phyloP scores from a whole-genome alignment of 2,113 vertebrate species.

The Balaenoptera acutorostrata region DNA sequence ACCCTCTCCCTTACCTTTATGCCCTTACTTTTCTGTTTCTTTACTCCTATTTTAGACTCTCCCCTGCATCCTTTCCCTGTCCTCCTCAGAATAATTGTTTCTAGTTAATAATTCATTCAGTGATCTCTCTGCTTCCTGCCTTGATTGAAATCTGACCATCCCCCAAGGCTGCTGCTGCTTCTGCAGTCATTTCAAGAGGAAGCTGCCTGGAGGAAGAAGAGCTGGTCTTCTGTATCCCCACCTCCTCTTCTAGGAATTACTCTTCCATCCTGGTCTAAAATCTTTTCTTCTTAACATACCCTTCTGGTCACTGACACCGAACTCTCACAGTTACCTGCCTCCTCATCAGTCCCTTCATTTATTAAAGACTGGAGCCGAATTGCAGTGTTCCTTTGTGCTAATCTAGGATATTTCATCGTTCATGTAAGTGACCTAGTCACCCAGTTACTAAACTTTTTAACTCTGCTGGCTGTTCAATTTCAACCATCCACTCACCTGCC shows the following conservation, averaged over 20 bases:
- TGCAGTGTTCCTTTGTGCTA: neutral
- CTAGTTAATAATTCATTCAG: neutral
- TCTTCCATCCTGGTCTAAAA: neutral
- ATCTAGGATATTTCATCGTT: neutral
- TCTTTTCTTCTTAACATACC: neutral
- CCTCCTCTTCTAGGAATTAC: neutral
- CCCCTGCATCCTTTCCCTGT: neutral
- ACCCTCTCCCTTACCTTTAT: neutral
- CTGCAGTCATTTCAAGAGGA: neutral
- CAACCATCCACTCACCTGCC: neutral
- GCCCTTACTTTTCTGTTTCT: neutral
- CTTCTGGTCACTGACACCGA: neutral
- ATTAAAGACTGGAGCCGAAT: neutral
- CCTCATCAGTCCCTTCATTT: neutral
- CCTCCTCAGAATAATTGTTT: neutral
- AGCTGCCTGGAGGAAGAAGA: neutral
- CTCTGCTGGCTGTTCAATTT: neutral
- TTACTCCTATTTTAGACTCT: neutral
- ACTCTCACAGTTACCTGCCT: neutral
- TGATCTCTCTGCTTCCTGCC: neutral
- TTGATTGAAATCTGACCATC: neutral
- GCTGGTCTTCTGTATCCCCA: neutral
- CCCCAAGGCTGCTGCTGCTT: neutral
- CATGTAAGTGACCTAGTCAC: neutral
- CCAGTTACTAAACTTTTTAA: neutral